These are phyloP conservation scores for Aspidiotus destructor DNA, from an alignment of 2,888 invertebrate genomes.

Conservation along the genomic window DNA sequence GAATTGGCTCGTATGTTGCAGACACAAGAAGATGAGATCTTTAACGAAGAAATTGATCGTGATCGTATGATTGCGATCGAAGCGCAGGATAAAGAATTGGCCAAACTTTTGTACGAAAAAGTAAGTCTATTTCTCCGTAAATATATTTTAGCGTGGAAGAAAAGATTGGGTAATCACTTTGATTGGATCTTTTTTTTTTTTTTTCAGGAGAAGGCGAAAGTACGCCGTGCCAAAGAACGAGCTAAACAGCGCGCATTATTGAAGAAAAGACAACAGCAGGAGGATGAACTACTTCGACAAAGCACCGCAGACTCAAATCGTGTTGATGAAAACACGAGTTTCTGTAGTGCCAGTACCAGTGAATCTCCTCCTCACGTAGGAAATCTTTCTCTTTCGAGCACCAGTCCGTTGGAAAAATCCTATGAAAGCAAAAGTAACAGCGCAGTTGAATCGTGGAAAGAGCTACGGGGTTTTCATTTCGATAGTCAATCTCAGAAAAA, in stretches of 20 bases:
- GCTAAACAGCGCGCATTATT: slow-evolving; percentile 53
- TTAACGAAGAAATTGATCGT: slow-evolving; percentile 44
- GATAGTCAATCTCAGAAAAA: too few relatives aligned
- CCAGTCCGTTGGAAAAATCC: background rate
- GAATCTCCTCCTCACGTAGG: too few relatives aligned
- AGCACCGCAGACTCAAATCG: background rate
- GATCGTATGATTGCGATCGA: slow-evolving; percentile 64
- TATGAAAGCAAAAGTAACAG: background rate
- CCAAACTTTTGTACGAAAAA: slow-evolving; percentile 63
- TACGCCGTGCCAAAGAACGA: slow-evolving; percentile 58
- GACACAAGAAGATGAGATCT: slow-evolving; percentile 57
- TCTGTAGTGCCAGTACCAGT: too few relatives aligned
- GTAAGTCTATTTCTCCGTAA: slow-evolving; percentile 37
- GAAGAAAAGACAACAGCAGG: slow-evolving; percentile 42
- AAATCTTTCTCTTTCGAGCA: too few relatives aligned
- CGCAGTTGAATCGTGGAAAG: too few relatives aligned
- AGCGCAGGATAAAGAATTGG: slow-evolving; percentile 68
- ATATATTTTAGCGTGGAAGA: too few relatives aligned
- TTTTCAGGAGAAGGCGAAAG: slow-evolving; percentile 56
- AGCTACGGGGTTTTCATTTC: too few relatives aligned
- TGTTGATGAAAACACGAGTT: background rate
- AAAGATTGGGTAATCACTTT: too few relatives aligned
- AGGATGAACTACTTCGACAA: background rate
- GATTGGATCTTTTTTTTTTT: background rate
- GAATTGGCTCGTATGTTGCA: slow-evolving; percentile 65